A percentile compares a stretch with the other conserved stretches of the same genome.
These are phyloP conservation scores for Clitarchus hookeri DNA, from an alignment of 2,888 invertebrate genomes.

Conservation along the genomic window DNA sequence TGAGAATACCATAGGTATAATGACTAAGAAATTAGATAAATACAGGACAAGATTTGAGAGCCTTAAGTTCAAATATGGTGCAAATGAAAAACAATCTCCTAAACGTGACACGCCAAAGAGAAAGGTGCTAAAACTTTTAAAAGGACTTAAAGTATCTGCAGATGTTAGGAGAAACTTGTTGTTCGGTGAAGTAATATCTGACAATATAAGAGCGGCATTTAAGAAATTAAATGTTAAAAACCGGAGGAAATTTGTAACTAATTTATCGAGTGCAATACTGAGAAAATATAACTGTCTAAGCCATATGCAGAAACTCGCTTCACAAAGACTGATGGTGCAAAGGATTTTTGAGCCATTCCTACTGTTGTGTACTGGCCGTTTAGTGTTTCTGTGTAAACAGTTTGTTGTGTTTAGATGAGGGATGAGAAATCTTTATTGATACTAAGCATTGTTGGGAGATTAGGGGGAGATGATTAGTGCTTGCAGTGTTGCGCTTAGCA, in stretches of 20 bases:
- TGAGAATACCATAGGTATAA: not conserved
- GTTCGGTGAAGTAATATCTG: not conserved
- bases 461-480: too few species aligned
- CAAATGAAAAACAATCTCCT: not conserved
- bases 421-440: too few species aligned
- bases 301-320: not conserved
- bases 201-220: not conserved
- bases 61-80: not conserved
- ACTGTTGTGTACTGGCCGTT: too few species aligned
- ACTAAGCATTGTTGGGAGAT: too few species aligned
- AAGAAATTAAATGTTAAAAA: not conserved
- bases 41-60: not conserved
- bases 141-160: not conserved
- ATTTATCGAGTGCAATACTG: not conserved
- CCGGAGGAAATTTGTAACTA: not conserved
- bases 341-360: too few species aligned
- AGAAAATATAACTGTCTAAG: slow-evolving; percentile 18
- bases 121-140: not conserved
- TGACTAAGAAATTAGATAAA: slow-evolving; percentile 3
- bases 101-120: slow-evolving; percentile 16
- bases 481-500: too few species aligned
- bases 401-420: too few species aligned
- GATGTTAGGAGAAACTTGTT: slow-evolving; percentile 14
- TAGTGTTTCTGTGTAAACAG: too few species aligned
- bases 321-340: not conserved